Base-by-base conservation (phyloP, 2,888 invertebrate species). In the Thymelicus lineola region DNA sequence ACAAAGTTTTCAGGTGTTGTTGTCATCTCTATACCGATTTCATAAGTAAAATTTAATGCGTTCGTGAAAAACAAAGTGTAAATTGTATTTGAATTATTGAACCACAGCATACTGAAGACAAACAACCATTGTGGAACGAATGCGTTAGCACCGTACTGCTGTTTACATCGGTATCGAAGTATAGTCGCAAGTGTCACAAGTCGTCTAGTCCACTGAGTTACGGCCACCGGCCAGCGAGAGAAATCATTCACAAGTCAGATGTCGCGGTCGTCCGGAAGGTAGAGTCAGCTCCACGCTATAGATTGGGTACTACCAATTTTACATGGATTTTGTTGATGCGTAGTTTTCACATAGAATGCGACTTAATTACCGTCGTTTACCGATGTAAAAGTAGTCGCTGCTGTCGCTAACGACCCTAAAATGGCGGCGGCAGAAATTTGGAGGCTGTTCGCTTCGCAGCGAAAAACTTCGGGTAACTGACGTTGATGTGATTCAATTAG, bases 371-470 rank as follows among this genome's bases (percentile, higher is more conserved):
- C 20, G n/a, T 60, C 53, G 7, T 48, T 46, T 63, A 20, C n/a
- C 55, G 66, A 66, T 67, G 60, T 63, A 58, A 59, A 17, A 28
- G 48, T 46, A 62, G 38, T 59, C 42, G 28, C n/a, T 70, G 87
- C 89, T 86, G 82, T 81, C 86, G 83, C 78, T 79, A 69, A 72
- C 75, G 75, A 82, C 79, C 75, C 71, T 74, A 88, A 87, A 90
- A 90, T 90, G 90, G 90, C 88, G 91, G 92, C 87, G 93, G 94
- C 94, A 93, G 93, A 90, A 93, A 93, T 92, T 93, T 94, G 94
- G 93, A 91, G 94, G 94, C 93, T 94, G 94, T 94, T 94, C 91
- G 89, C 86, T 85, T 85, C 81, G 77, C 94, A 92, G 94, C 95
- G 87, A 89, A 80, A 84, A 84, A 87, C 83, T 85, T 87, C 81